Conservation (phyloP, 2,888 invertebrate species). For the Mamestra brassicae region DNA sequence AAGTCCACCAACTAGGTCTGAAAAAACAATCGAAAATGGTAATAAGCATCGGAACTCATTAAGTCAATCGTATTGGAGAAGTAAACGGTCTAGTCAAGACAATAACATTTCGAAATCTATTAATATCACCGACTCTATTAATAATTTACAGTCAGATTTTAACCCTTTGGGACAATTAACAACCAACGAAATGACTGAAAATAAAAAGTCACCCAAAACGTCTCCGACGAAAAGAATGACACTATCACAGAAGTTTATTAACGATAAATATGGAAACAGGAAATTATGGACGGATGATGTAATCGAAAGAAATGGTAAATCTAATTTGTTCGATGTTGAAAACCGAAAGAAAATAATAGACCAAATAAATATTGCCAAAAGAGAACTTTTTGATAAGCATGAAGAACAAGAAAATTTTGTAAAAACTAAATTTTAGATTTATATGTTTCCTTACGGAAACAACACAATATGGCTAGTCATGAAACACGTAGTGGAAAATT, state of each 20-base stretch:
- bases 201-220: slow-evolving; percentile 83
- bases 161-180: slow-evolving; percentile 88
- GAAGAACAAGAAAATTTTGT: slow-evolving; percentile 78
- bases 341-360: slow-evolving; percentile 84
- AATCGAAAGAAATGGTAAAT: slow-evolving; percentile 80
- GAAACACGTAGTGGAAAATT: slow-evolving; percentile 79
- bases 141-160: slow-evolving; percentile 88
- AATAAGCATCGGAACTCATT: slow-evolving; percentile 85
- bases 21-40: slow-evolving; percentile 82
- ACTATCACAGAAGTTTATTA: slow-evolving; percentile 89
- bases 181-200: slow-evolving; percentile 78
- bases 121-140: slow-evolving; percentile 72
- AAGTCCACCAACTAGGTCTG: slow-evolving; percentile 87
- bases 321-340: slow-evolving; percentile 79
- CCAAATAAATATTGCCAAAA: slow-evolving; percentile 81
- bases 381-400: slow-evolving; percentile 78
- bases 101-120: slow-evolving; percentile 77
- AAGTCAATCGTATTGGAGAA: slow-evolving; percentile 89
- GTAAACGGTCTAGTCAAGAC: slow-evolving; percentile 86
- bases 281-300: slow-evolving; percentile 87
- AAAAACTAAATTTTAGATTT: slow-evolving; percentile 73
- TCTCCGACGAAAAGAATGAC: slow-evolving; percentile 84
- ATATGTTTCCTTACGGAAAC: slow-evolving; percentile 57
- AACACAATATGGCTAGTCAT: slow-evolving; percentile 76
- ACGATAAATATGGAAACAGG: slow-evolving; percentile 89